These are phyloP conservation scores for Bufo bufo DNA, from an alignment of 2,113 vertebrate genomes.

Conservation along the genomic window DNA sequence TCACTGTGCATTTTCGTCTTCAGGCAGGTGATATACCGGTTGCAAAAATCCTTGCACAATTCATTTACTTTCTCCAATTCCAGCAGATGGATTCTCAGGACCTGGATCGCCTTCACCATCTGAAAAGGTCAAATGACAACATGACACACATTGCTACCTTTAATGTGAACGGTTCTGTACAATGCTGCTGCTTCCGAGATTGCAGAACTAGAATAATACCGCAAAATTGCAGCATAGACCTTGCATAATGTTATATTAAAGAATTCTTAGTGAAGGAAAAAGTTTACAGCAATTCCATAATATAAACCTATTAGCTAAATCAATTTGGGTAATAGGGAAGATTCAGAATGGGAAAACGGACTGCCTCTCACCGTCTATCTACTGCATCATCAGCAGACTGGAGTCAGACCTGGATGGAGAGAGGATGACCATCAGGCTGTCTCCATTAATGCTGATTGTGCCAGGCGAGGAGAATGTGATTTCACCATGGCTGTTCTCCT, in stretches of 20 bases:
- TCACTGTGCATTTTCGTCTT: slow-evolving; percentile 99
- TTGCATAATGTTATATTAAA: background rate
- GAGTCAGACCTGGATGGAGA: too few species aligned
- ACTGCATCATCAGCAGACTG: too few species aligned
- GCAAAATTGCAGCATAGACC: background rate
- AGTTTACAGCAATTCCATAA: background rate
- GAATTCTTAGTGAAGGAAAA: background rate
- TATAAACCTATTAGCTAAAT: background rate
- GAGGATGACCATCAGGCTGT: too few species aligned
- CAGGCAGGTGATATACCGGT: slow-evolving; percentile 98
- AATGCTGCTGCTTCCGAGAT: background rate
- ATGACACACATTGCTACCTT: background rate
- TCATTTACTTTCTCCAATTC: slow-evolving; percentile 98
- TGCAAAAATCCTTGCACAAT: slow-evolving; percentile 98
- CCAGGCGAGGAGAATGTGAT: too few species aligned
- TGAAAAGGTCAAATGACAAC: slow-evolving; percentile 61
- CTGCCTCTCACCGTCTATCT: too few species aligned
- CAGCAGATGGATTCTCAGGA: slow-evolving; percentile 95
- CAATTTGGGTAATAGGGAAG: too few species aligned
- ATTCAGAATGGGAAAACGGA: too few species aligned
- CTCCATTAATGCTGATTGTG: too few species aligned
- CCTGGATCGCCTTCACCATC: slow-evolving; percentile 99
- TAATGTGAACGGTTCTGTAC: background rate
- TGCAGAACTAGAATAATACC: background rate
- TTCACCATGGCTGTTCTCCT: too few species aligned